These are phyloP conservation scores for Nebria brevicollis DNA, from an alignment of 2,888 invertebrate genomes.

Conservation along the genomic window DNA sequence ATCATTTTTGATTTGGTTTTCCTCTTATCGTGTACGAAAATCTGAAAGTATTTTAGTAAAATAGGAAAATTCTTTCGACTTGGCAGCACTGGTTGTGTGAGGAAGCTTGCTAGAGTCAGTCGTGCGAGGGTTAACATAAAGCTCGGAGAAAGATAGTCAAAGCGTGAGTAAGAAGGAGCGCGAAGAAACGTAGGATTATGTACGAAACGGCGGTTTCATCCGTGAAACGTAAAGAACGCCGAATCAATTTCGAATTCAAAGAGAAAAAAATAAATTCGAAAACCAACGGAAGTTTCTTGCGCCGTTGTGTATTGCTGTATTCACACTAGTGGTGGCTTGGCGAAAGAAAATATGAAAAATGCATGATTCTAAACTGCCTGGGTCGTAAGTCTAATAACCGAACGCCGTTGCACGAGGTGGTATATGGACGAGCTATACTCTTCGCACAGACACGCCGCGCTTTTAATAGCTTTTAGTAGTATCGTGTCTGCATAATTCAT, in stretches of 20 bases:
- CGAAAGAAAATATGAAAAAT: slow-evolving; percentile 51
- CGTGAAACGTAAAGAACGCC: slow-evolving; percentile 45
- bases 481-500: slow-evolving; percentile 43
- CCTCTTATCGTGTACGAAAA: not conserved
- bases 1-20: not conserved
- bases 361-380: slow-evolving; percentile 50
- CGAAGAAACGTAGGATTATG: slow-evolving; percentile 31
- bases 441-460: slow-evolving; percentile 26
- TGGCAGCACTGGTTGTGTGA: not conserved
- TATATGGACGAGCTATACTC: slow-evolving; percentile 9
- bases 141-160: slow-evolving; percentile 2
- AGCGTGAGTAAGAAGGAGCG: slow-evolving; percentile 8
- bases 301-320: slow-evolving; percentile 37
- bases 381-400: slow-evolving; percentile 50
- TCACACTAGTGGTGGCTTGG: slow-evolving; percentile 26
- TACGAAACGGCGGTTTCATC: slow-evolving; percentile 43
- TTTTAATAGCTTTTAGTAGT: slow-evolving; percentile 44
- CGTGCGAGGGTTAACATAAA: not conserved
- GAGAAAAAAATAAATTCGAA: slow-evolving; percentile 47
- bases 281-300: slow-evolving; percentile 32
- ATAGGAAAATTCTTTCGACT: not conserved
- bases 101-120: not conserved
- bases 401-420: slow-evolving; percentile 28
- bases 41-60: not conserved
- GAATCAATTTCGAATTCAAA: slow-evolving; percentile 46